These are phyloP conservation scores for Aphodius sticticus DNA, from an alignment of 2,888 invertebrate species.

Conservation along the genomic window DNA sequence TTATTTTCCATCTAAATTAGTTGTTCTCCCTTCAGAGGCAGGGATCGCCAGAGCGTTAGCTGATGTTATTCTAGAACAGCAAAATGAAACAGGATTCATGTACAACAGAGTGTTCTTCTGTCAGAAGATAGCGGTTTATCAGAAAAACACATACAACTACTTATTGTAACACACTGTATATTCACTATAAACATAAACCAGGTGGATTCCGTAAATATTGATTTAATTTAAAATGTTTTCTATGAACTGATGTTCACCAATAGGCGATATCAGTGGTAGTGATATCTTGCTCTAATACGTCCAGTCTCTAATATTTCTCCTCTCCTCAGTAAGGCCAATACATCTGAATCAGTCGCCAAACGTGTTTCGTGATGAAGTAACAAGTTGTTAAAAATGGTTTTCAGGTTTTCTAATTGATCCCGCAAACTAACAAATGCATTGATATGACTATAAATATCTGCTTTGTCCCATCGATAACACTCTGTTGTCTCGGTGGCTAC, in stretches of 20 bases:
- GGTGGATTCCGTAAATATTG: no score
- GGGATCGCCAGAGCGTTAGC: no score
- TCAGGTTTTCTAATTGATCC: not conserved
- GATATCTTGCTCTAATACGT: constrained; percentile 16
- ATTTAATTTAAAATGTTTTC: not conserved
- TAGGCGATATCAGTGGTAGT: not conserved
- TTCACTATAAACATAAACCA: no score
- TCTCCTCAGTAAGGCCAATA: constrained; percentile 28
- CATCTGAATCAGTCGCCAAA: constrained; percentile 20
- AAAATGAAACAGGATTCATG: no score
- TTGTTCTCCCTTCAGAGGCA: no score
- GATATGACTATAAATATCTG: constrained; percentile 29
- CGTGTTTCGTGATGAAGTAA: constrained; percentile 12
- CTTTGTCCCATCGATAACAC: constrained; percentile 36
- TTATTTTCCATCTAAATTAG: no score
- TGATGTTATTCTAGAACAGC: no score
- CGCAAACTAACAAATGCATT: not conserved
- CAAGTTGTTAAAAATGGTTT: not conserved
- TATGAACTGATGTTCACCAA: not conserved
- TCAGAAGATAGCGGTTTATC: no score
- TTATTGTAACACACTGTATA: no score
- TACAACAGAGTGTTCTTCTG: no score
- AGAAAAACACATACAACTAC: no score
- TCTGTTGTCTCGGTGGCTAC: constrained; percentile 40
- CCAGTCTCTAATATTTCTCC: constrained; percentile 30